Base-by-base conservation (phyloP, 2,888 invertebrate genomes). In the Hedychridium roseum region DNA sequence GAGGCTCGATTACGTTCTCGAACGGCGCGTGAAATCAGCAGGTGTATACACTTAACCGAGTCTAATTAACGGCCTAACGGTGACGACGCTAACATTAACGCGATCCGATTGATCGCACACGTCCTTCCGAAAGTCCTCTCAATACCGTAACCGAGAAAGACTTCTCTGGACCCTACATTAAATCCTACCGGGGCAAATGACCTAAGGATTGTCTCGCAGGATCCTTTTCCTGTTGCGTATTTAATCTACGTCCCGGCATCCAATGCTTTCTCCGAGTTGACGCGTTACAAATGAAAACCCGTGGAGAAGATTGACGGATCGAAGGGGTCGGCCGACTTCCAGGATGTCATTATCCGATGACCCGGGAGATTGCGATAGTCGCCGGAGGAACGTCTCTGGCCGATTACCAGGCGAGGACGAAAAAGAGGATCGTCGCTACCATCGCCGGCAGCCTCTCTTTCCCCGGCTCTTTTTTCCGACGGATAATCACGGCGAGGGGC, bases 1-100 rank as follows among this genome's bases (percentile, higher is more conserved):
- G 54, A 54, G 55, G 48, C 55, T 53, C 64, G 64, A 66, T 69
- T 64, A 60, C 56, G 50, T n/a, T n/a, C 48, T 52, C 46, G 53
- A 40, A 57, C 56, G 52, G 53, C 57, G 68, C 67, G 66, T 68
- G 71, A 72, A 72, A 71, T 71, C 67, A 62, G 57, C 54, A 59
- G 57, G 58, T 61, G 66, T 59, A 54, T 53, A 54, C 52, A 56
- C 56, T 54, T 44, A 54, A 50, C 57, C 57, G 48, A 47, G 49
- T 43, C 56, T 63, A 70, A 70, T 67, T 67, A 63, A 66, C 60
- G 56, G 41, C 42, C 43, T 51, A 56, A 62, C 53, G 53, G 45
- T 43, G 58, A 53, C 49, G 57, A 61, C 47, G 50, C 55, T 50
- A 50, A 44, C 52, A 53, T 61, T 50, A 57, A 41, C 46, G 31